phyloP scores from a whole-genome alignment of 2,113 vertebrate genomes.

The Neotragus moschatus region DNA sequence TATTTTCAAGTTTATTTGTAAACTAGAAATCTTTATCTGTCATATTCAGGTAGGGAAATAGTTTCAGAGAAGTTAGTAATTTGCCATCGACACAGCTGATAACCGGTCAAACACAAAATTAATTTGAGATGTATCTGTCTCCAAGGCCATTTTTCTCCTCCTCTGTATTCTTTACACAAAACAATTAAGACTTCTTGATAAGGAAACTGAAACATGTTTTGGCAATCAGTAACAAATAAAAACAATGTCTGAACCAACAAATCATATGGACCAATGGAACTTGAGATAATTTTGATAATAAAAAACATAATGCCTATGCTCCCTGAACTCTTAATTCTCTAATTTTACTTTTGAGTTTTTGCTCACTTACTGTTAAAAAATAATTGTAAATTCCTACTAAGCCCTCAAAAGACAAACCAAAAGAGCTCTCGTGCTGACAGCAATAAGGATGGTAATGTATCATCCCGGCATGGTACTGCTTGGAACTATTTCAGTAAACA shows the following conservation, averaged over 20 bases:
- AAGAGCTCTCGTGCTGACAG: slow-evolving; percentile 48
- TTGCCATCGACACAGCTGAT: neutral
- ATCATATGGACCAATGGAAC: neutral
- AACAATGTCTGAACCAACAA: neutral
- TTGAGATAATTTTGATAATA: neutral
- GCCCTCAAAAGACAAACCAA: slow-evolving; percentile 59
- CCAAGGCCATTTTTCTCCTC: neutral
- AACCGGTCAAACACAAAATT: neutral
- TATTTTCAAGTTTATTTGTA: neutral
- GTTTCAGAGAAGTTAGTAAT: neutral
- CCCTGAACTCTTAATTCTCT: neutral
- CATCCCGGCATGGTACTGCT: slow-evolving; percentile 29
- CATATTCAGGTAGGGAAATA: neutral
- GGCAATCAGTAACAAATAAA: neutral
- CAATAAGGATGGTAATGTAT: slow-evolving; percentile 49
- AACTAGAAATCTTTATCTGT: neutral
- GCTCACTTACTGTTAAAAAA: slow-evolving; percentile 45
- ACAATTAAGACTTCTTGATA: neutral
- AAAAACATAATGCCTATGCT: neutral
- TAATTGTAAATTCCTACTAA: slow-evolving; percentile 42
- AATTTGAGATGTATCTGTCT: neutral
- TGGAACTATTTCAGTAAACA: slow-evolving; percentile 72
- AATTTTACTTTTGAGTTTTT: slow-evolving; percentile 52
- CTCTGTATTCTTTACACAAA: neutral
- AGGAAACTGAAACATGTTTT: neutral